phyloP scores from a whole-genome alignment of 2,888 invertebrate species.

The Ichneumon xanthorius region DNA sequence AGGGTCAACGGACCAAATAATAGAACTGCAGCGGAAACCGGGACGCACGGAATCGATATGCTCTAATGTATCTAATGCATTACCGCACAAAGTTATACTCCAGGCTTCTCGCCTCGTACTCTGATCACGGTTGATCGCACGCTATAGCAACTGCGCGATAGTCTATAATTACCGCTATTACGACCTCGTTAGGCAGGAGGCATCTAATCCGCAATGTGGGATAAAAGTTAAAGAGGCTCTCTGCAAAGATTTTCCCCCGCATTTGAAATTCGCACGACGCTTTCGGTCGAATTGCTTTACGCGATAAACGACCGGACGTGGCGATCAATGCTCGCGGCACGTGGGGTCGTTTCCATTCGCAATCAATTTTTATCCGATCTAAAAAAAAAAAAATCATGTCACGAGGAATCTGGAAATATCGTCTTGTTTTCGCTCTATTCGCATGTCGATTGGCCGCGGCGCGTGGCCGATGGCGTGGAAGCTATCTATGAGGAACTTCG shows the following conservation, averaged over 20 bases:
- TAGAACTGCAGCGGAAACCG: neutral
- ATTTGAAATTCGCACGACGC: neutral
- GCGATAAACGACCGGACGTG: neutral
- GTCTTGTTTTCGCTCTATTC: neutral
- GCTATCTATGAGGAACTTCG: neutral
- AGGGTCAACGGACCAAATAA: neutral
- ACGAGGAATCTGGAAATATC: neutral
- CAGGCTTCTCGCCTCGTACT: neutral
- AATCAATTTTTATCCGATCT: neutral
- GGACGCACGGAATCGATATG: neutral
- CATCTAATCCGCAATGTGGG: neutral
- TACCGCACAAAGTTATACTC: neutral
- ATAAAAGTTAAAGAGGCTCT: neutral
- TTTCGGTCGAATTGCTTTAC: neutral
- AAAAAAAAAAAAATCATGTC: neutral
- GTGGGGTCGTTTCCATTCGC: neutral
- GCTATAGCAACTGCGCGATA: neutral
- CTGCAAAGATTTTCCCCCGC: neutral
- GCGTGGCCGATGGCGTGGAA: neutral
- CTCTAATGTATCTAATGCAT: neutral
- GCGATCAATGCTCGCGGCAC: neutral
- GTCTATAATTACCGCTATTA: neutral
- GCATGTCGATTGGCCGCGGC: neutral
- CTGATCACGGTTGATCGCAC: neutral
- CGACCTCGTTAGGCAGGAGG: slow-evolving; percentile 3